phyloP scores from a whole-genome alignment of 2,113 vertebrate genomes.

The Ictalurus furcatus region DNA sequence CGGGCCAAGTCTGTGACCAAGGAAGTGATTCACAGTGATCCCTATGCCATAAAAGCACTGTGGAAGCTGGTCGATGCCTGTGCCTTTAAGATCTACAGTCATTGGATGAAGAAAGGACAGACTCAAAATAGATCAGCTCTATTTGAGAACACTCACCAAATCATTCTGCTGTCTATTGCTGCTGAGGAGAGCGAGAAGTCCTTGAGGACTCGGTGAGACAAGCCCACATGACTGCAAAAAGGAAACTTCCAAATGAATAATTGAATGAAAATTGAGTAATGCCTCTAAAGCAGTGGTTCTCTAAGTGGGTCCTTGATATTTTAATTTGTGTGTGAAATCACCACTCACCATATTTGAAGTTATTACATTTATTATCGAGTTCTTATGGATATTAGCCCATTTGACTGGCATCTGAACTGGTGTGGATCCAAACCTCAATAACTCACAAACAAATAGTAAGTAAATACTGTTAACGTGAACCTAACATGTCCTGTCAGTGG shows the following conservation, averaged over 20 bases:
- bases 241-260: not conserved
- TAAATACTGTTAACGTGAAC: not conserved
- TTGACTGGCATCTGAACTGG: not conserved
- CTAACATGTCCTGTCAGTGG: not conserved
- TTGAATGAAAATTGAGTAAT: not conserved
- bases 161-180: conserved; percentile 80
- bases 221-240: not conserved
- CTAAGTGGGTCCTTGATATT: not conserved
- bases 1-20: conserved; percentile 84
- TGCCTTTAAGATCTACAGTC: conserved; percentile 93
- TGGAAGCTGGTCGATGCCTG: conserved; percentile 91
- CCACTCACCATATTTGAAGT: not conserved
- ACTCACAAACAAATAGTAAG: not conserved
- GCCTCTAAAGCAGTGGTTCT: not conserved
- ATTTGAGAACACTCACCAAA: conserved; percentile 95
- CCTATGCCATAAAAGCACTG: conserved; percentile 85
- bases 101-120: conserved; percentile 98
- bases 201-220: not conserved
- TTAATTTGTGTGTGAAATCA: not conserved
- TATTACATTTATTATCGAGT: not conserved
- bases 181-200: conserved; percentile 61
- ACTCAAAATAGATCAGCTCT: conserved; percentile 93
- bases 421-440: not conserved
- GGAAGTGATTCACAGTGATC: conserved; percentile 86
- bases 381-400: not conserved